Evolutionary conservation across 1,140 invertebrate species (phyloP), one percentile per base, ranked within the genome.

Genomic region (Lepidotrigona ventralis): DNA sequence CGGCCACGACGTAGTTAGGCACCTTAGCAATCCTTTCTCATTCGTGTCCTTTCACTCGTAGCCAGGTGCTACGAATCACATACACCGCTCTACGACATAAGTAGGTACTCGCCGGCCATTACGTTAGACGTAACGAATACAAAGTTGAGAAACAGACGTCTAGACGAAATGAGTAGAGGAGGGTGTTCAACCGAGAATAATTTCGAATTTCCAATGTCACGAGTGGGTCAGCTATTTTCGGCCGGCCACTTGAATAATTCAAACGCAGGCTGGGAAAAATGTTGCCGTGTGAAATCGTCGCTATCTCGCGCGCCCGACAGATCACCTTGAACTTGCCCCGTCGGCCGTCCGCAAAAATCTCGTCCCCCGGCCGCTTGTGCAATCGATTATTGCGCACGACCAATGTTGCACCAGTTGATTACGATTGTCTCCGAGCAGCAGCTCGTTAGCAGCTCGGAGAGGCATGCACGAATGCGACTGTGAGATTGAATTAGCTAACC

Each of bases 1-100:
- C 79, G 69, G 33, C 2, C 23, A 19, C n/a, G 3, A 21, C 17
- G 17, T 56, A 33, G 33, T n/a, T 39, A 56, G 33, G 69, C 54
- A 33, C 69, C 39, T 5, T 39, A 73, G 23, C 71, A 60, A 53
- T 84, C 83, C 83, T 69, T 81, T 81, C 83, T 69, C 70, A 23
- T 74, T 23, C 17, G 58, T 79, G 63, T 83, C 84, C 80, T 83
- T 83, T 85, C 81, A 85, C 84, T 77, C 63, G 58, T 14, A 23
- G 33, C 79, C 83, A 81, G 78, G 71, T 84, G 78, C 56, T 63
- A 81, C 39, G 79, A 81, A 75, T 75, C 81, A 70, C 71, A n/a
- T 46, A 46, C 56, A 54, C 46, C 63, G 78, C 12, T 60, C 39
- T 8, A 46, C n/a, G n/a, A 46, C 39, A 8, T 63, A 81, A 81